phyloP scores from a whole-genome alignment of 1,140 invertebrate genomes.

The Drosophila truncata region DNA sequence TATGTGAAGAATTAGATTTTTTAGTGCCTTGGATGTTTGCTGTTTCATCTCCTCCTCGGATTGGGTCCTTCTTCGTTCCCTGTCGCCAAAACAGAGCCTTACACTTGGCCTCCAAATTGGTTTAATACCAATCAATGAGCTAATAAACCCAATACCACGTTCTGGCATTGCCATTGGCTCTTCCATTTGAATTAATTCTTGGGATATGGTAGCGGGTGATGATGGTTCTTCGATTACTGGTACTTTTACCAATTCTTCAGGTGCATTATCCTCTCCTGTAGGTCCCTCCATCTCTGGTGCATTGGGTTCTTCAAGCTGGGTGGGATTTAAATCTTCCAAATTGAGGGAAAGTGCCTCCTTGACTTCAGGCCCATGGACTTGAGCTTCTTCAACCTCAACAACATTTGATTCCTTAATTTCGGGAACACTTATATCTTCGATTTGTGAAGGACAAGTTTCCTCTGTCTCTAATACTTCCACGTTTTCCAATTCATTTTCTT shows the following conservation, averaged over 20 bases:
- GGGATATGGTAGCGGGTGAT: neutral
- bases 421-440: neutral
- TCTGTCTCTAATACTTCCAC: neutral
- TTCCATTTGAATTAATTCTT: neutral
- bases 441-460: neutral
- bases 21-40: slow-evolving; percentile 4
- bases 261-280: neutral
- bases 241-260: neutral
- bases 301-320: neutral
- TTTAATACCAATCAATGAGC: slow-evolving; percentile 9
- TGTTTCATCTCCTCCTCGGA: slow-evolving; percentile 5
- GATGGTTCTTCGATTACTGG: too few species aligned
- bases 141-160: neutral
- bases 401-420: neutral
- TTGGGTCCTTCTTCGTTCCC: neutral
- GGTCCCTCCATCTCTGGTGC: neutral
- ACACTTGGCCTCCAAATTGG: slow-evolving; percentile 5
- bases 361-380: neutral
- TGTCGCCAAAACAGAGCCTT: slow-evolving; percentile 16
- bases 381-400: neutral
- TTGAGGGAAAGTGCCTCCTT: neutral
- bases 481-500: neutral
- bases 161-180: neutral
- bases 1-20: neutral
- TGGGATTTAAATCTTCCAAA: neutral